These are phyloP conservation scores for Polydrusus pterygomalis DNA, from an alignment of 2,888 invertebrate genomes.

Conservation along the genomic window DNA sequence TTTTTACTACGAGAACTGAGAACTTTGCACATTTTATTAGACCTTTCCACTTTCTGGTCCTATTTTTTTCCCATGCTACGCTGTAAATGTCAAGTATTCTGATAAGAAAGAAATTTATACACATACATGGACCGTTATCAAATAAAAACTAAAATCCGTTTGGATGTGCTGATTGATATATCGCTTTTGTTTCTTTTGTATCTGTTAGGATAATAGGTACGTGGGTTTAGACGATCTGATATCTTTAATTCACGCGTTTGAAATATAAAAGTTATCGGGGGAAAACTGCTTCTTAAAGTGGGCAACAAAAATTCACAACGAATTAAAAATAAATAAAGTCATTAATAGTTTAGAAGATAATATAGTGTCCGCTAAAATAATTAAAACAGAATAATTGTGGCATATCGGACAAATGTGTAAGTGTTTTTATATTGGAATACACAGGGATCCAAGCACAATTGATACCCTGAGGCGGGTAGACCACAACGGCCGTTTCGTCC, in stretches of 20 bases:
- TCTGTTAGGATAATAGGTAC: constrained; percentile 42
- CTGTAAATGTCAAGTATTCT: constrained; percentile 50
- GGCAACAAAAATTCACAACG: background rate
- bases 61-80: constrained; percentile 50
- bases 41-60: constrained; percentile 54
- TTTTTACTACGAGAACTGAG: constrained; percentile 33
- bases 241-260: constrained; percentile 55
- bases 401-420: too few relatives aligned
- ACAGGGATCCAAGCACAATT: too few relatives aligned
- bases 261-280: constrained; percentile 6
- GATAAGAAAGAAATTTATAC: constrained; percentile 56
- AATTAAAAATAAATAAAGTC: background rate
- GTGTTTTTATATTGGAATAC: too few relatives aligned
- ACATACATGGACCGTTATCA: constrained; percentile 54
- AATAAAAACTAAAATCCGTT: constrained; percentile 57
- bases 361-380: too few relatives aligned
- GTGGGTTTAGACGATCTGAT: constrained; percentile 50
- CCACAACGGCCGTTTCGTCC: too few relatives aligned
- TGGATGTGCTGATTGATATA: constrained; percentile 54
- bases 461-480: too few relatives aligned
- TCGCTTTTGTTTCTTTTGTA: constrained; percentile 53
- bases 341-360: too few relatives aligned
- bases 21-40: constrained; percentile 52
- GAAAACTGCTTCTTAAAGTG: background rate
- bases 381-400: too few relatives aligned